Evolutionary conservation across 1,140 invertebrate genomes (phyloP), one percentile per base, ranked within the genome.

Genomic region (Drosophila elegans): DNA sequence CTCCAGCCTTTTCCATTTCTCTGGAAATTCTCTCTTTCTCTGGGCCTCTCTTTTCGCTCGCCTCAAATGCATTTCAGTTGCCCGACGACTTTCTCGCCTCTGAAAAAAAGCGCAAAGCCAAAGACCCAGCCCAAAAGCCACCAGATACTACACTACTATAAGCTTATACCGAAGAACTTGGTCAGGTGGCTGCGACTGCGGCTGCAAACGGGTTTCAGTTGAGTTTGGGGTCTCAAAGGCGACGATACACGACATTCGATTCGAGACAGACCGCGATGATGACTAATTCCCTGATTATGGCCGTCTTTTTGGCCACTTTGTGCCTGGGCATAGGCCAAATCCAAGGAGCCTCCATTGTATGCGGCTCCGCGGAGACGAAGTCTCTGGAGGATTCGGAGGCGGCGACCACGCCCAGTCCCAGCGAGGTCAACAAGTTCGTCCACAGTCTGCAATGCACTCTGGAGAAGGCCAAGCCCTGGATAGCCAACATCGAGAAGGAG

Each of bases 381-480:
- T 53, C 74, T 2, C 45, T 25, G 0, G 63, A 44, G 11, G 56
- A 38, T 3, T 27, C 42, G 45, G 54, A 38, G 11, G 27, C 13
- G 10, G 25, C 12, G 25, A 55, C 62, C 44, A 59, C 67, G 13
- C 71, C 71, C 44, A 85, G 63, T 45, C 60, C 66, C 51, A 90
- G 81, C n/a, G 86, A 90, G 53, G 66, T 90, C 10, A 90, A 82
- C 56, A 67, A 90, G 36, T 86, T 90, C 39, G 41, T 90, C n/a
- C 86, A 83, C 38, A 90, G 64, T n/a, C 69, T 90, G 29, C 86
- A 90, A 46, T 88, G 84, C 36, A 86, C 86, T 0, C 21, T 90
- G 69, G 86, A 90, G 67, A 86, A 86, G 64, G 86, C 86, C 4
- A 85, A 90, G 46, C 86, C 86, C 41, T 90, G 86, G 86, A 79